Base-by-base conservation (phyloP, 1,140 invertebrate species). In the Cyphomyrmex costatus region DNA sequence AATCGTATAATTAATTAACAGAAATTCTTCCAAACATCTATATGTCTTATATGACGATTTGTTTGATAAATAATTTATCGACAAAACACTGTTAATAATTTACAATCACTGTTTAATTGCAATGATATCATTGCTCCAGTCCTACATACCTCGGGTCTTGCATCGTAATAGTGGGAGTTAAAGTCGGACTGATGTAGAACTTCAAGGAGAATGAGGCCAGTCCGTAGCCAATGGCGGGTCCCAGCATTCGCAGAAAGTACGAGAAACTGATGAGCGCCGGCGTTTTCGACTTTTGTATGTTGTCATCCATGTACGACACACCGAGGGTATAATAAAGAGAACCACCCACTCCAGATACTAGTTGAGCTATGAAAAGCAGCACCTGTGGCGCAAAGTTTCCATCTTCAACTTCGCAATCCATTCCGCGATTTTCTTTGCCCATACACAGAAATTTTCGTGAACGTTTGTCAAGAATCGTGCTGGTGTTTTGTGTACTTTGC, bases 301-400 rank as follows among this genome's bases (percentile, higher is more conserved):
- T 97, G 87, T 97, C 96, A 88, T 97, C 96, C 96, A 97, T 96
- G 85, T 97, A 97, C n/a, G 97, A 96, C 0, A 97, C 96, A 4
- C 97, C 97, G 7, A 97, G 93, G 0, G 96, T 97, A 83, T 96
- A 97, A 89, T 96, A 97, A 0, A 97, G 91, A 0, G 96, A 96
- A 12, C 96, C 96, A 27, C 97, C 96, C 21, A 97, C 96, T 2
- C 97, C 97, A 0, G 96, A 97, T 56, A 97, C 96, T 21, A 97
- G 95, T 88, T 97, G 96, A 0, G 97, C 96, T 8, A 95, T 92
- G 88, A 97, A 97, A 3, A 97, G 93, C 19, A 97, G 92, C 21
- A 96, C 93, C 78, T 96, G 96, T 0, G 96, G 96, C 0, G 96
- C 96, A 78, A 96, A 96, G 91, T 96, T 96, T 0, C 96, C 96